Conservation (phyloP, 2,113 vertebrate genomes). For the Naja naja region DNA sequence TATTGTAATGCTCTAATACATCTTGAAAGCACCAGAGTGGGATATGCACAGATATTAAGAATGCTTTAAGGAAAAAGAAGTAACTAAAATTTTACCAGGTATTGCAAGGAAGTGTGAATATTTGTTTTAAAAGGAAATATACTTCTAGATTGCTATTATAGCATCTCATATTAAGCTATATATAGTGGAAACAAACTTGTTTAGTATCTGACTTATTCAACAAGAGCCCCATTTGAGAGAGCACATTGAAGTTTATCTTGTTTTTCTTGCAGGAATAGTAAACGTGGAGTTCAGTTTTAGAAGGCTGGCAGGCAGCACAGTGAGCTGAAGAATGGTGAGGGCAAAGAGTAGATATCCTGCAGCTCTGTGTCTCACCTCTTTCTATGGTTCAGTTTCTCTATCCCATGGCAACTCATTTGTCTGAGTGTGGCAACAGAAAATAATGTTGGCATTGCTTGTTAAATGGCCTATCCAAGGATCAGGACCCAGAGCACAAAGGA, state of each 20-base stretch:
- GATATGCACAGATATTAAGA: background rate
- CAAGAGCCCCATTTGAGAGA: background rate
- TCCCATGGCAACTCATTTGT: conserved; percentile 26
- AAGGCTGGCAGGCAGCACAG: conserved; percentile 3
- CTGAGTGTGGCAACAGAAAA: conserved; percentile 9
- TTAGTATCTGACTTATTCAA: background rate
- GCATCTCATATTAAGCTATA: background rate
- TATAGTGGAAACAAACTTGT: background rate
- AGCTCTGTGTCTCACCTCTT: background rate
- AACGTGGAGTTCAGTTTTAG: background rate
- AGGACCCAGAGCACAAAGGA: conserved; percentile 23
- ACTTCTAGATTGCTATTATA: background rate
- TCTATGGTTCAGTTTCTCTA: conserved; percentile 1
- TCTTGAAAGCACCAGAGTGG: background rate
- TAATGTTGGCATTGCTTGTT: conserved; percentile 15
- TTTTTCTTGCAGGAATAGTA: background rate
- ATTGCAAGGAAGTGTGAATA: background rate
- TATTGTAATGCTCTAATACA: background rate
- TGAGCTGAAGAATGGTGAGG: background rate
- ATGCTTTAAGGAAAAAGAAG: background rate
- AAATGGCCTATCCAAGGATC: conserved; percentile 27
- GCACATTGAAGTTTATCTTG: background rate
- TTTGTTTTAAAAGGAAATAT: background rate
- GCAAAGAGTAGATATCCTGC: conserved; percentile 8
- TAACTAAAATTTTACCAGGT: background rate